A percentile compares a stretch with the other conserved stretches of the same genome.
phyloP scores from a whole-genome alignment of 1,140 invertebrate species.

The Aphelenchoides besseyi region DNA sequence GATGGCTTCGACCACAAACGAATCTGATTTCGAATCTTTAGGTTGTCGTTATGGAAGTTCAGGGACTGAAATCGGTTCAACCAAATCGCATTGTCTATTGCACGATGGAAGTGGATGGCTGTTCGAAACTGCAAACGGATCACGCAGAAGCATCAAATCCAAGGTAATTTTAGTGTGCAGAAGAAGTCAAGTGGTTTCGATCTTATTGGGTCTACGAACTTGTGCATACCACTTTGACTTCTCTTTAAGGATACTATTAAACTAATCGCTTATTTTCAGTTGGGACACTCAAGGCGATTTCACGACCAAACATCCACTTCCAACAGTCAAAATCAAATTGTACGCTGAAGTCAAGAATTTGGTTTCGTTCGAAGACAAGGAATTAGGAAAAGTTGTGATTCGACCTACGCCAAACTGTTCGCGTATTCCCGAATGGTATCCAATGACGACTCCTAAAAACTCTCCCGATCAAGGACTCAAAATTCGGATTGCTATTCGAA shows the following conservation, averaged over 20 bases:
- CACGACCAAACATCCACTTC: conserved; percentile 90
- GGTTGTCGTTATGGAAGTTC: conserved; percentile 97
- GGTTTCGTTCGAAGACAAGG: conserved; percentile 92
- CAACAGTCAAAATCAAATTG: conserved; percentile 84
- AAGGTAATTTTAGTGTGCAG: conserved; percentile 41
- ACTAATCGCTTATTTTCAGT: conserved; percentile 48
- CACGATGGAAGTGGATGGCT: conserved; percentile 96
- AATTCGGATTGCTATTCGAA: conserved; percentile 93
- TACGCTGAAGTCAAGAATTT: conserved; percentile 92
- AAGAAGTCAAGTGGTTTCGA: conserved; percentile 11
- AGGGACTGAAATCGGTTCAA: conserved; percentile 89
- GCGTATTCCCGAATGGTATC: conserved; percentile 85
- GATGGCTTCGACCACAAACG: not conserved
- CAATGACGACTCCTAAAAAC: conserved; percentile 90
- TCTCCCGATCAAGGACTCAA: conserved; percentile 86
- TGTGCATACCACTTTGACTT: too few species aligned
- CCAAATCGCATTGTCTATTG: conserved; percentile 98
- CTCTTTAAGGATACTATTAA: too few species aligned
- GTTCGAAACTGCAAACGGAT: conserved; percentile 96
- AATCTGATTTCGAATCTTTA: conserved; percentile 61
- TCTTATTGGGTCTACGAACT: too few species aligned
- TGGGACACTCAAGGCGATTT: conserved; percentile 86
- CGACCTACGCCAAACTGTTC: conserved; percentile 64
- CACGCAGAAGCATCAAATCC: conserved; percentile 98
- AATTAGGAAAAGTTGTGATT: conserved; percentile 63